Conservation (phyloP, 1,140 invertebrate species). For the Triops cancriformis region DNA sequence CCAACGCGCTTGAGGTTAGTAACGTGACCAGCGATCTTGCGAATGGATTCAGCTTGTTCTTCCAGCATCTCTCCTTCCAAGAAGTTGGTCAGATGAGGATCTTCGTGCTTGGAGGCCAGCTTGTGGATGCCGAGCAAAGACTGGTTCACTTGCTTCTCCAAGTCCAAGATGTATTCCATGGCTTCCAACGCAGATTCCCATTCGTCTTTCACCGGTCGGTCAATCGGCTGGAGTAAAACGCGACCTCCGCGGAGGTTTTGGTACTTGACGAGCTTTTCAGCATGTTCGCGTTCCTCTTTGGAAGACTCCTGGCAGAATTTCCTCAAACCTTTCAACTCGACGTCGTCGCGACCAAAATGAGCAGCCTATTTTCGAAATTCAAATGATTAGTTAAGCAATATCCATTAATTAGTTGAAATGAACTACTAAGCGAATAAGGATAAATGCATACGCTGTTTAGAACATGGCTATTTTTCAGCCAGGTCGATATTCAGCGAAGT, state of each 20-base stretch:
- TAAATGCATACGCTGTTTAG: neutral
- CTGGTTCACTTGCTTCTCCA: too few relatives aligned
- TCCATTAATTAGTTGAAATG: neutral
- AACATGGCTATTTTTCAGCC: neutral
- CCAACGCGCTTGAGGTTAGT: conserved; percentile 53
- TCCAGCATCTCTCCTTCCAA: too few relatives aligned
- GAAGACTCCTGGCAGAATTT: conserved; percentile 63
- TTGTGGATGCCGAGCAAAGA: too few relatives aligned
- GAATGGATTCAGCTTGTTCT: too few relatives aligned
- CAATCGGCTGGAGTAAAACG: too few relatives aligned
- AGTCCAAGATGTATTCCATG: too few relatives aligned
- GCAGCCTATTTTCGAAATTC: conserved; percentile 47
- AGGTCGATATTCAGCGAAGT: neutral
- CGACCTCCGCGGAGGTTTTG: too few relatives aligned
- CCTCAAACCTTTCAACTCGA: conserved; percentile 60
- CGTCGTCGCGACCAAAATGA: conserved; percentile 70
- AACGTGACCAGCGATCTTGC: conserved; percentile 47
- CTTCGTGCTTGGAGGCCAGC: too few relatives aligned
- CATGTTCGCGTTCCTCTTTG: conserved; percentile 64
- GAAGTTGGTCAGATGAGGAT: too few relatives aligned
- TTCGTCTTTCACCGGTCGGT: too few relatives aligned
- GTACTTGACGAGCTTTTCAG: too few relatives aligned
- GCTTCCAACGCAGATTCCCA: too few relatives aligned
- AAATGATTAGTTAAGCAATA: neutral
- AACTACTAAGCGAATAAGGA: neutral